Evolutionary conservation across 2,113 vertebrate genomes (phyloP), one percentile per base, ranked within the genome.

Genomic region (Oriolus oriolus): DNA sequence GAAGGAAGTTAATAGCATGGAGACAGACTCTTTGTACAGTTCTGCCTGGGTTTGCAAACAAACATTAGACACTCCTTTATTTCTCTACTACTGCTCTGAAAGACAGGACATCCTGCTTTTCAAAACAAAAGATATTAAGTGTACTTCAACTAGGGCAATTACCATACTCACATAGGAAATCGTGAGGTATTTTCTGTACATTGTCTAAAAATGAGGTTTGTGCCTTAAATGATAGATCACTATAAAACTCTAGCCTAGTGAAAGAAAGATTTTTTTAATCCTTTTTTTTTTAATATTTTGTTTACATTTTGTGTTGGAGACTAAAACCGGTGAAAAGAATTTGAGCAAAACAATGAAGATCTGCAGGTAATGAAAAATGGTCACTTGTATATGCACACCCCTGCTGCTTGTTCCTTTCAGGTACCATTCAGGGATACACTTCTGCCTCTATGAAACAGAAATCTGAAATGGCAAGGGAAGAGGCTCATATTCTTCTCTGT

Each of bases 71-170:
- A 44, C 52, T 85, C 70, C 87, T 89, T 81, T 82, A 77, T 94
- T 95, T 93, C 47, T 81, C 75, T 88, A 63, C 66, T 85, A 30
- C 42, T 74, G 33, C 54, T 94, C 41, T 92, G 71, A 93, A 93
- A 93, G 59, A 47, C 91, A 95, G 86, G 76, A 90, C 76, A 89
- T 95, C 91, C 80, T 81, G 89, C 74, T 87, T 94, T 93, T 91
- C 41, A 60, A 87, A 95, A 77, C 22, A 65, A 54, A 71, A 90
- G 76, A 33, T 68, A 74, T 10, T 60, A 71, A 85, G 20, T 69
- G 61, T 91, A 37, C 56, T 75, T 76, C 49, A 75, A 10, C 19
- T 11, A 1, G 30, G 60, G 47, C 39, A 66, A 3, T 95, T 82
- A 49, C 69, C n/a, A 41, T 56, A 28, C 17, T 71, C 22, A 16